phyloP scores from a whole-genome alignment of 2,888 invertebrate genomes.

The Pomacea canaliculata region DNA sequence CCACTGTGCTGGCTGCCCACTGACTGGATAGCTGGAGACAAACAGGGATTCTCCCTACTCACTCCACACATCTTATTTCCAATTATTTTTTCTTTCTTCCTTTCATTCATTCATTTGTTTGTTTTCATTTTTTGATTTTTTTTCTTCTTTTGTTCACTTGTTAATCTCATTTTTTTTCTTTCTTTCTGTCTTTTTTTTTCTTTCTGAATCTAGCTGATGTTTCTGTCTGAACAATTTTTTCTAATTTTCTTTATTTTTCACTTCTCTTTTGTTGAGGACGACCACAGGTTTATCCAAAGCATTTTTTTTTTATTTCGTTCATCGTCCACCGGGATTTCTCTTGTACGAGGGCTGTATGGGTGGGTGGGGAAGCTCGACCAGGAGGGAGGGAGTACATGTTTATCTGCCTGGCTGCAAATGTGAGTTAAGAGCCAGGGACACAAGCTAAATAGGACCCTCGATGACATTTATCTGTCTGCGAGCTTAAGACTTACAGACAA shows the following conservation, averaged over 20 bases:
- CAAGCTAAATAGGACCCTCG: no score
- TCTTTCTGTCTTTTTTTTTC: not conserved
- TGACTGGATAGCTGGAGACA: no score
- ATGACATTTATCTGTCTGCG: no score
- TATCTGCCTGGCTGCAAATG: not conserved
- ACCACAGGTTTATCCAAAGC: no score
- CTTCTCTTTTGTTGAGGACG: not conserved
- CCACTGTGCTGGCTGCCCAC: no score
- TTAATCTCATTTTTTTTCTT: not conserved
- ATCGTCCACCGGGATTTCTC: no score
- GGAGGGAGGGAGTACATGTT: not conserved
- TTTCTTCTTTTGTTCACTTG: not conserved
- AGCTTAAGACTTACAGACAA: no score
- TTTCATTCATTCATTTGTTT: not conserved
- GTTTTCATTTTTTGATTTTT: not conserved
- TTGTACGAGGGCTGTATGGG: not conserved
- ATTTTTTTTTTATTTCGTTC: no score
- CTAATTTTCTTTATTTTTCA: not conserved
- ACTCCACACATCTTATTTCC: no score
- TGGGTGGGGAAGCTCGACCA: not conserved
- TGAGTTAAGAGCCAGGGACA: not conserved
- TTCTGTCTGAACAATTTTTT: not conserved
- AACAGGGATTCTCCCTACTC: no score
- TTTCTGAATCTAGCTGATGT: not conserved
- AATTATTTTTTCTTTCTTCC: not conserved